Percentiles rank a stretch among this genome's conserved stretches.
phyloP scores from a whole-genome alignment of 2,113 vertebrate species.

The Cnemophilus loriae region DNA sequence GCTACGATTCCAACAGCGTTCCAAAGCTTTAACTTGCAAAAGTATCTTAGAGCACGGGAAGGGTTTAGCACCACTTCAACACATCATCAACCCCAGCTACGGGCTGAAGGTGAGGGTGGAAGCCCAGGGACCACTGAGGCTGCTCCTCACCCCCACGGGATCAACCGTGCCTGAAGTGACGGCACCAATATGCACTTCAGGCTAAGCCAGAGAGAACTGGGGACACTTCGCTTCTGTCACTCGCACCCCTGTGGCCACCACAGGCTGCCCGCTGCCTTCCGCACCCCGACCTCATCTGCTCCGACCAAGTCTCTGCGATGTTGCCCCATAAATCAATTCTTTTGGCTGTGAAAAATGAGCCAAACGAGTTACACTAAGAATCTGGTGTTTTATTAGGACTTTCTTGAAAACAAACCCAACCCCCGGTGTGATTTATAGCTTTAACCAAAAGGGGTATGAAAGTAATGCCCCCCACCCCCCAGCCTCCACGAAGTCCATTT shows the following conservation, averaged over 20 bases:
- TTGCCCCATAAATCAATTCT: constrained; percentile 53
- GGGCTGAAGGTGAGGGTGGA: neutral
- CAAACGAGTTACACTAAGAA: constrained; percentile 61
- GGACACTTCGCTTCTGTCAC: neutral
- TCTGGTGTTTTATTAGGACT: constrained; percentile 60
- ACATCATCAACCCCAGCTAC: neutral
- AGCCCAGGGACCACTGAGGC: neutral
- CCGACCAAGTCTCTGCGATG: neutral
- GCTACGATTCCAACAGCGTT: neutral
- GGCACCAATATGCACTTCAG: neutral
- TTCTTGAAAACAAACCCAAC: constrained; percentile 61
- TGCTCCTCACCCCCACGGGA: neutral
- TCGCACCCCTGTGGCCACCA: neutral
- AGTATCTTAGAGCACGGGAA: neutral
- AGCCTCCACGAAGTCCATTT: constrained; percentile 44
- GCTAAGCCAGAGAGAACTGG: neutral
- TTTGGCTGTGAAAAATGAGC: constrained; percentile 62
- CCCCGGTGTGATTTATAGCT: constrained; percentile 56
- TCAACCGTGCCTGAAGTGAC: neutral
- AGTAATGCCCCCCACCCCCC: constrained; percentile 43
- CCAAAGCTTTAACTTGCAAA: neutral
- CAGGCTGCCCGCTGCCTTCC: neutral
- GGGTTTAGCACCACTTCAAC: neutral
- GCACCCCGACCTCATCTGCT: neutral
- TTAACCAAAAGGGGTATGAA: constrained; percentile 58